phyloP scores from a whole-genome alignment of 92 coral and sea anemone species.

The Chrysogorgia sp. region DNA sequence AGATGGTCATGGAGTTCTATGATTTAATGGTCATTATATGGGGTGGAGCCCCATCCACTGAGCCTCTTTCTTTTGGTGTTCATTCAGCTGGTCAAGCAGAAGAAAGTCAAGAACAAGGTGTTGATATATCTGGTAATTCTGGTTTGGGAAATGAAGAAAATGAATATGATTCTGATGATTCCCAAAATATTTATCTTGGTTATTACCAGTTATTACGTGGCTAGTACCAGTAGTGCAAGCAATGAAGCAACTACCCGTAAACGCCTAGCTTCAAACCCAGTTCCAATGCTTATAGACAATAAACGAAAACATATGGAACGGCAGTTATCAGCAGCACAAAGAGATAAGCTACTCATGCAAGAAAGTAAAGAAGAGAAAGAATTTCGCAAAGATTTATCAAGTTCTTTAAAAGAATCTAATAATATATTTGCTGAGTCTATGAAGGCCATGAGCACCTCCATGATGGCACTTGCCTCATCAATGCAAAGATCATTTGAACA shows the following conservation, averaged over 20 bases:
- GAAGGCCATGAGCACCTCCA: neutral
- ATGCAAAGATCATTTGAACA: neutral
- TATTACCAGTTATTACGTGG: neutral
- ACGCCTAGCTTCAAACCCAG: neutral
- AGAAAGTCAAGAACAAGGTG: neutral
- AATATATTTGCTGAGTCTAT: neutral
- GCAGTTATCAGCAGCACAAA: neutral
- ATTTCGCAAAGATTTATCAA: neutral
- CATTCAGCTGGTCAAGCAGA: neutral
- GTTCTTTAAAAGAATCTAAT: neutral
- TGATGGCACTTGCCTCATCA: no score
- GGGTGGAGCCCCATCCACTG: neutral
- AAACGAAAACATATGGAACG: slow-evolving; percentile 3
- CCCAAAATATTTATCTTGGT: neutral
- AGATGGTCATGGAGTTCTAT: neutral
- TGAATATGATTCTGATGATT: neutral
- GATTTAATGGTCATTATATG: neutral
- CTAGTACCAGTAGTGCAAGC: neutral
- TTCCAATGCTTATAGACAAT: neutral
- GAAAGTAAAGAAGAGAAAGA: slow-evolving; percentile 3
- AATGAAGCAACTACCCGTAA: neutral
- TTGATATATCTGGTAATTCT: neutral
- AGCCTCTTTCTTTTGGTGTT: neutral
- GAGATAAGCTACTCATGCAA: neutral
- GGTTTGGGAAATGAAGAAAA: neutral